These are phyloP conservation scores for Neopipo cinnamomea DNA, from an alignment of 2,113 vertebrate species.

Conservation along the genomic window DNA sequence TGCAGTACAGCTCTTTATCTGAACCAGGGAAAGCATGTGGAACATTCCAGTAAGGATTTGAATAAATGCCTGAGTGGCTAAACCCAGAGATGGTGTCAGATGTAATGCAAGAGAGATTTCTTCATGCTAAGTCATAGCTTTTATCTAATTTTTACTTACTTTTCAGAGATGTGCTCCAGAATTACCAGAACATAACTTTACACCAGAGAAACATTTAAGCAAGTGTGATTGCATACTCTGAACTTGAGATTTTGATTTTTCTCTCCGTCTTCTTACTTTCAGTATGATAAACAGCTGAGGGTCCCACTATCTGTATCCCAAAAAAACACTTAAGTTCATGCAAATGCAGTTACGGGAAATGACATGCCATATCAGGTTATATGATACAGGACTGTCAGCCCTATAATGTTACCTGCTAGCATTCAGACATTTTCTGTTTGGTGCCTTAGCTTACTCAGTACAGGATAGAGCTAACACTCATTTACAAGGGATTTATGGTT, in stretches of 20 bases:
- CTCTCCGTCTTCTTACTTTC: not conserved
- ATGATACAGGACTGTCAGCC: not conserved
- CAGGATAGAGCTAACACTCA: not conserved
- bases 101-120: not conserved
- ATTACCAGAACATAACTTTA: not conserved
- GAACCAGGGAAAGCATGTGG: not conserved
- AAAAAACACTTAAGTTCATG: not conserved
- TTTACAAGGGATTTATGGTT: not conserved
- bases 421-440: not conserved
- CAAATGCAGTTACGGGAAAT: not conserved
- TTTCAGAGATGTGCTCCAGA: not conserved
- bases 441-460: not conserved
- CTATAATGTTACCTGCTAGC: not conserved
- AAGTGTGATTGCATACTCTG: not conserved
- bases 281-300: not conserved
- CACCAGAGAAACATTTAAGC: not conserved
- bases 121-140: not conserved
- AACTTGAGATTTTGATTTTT: not conserved
- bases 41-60: not conserved
- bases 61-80: not conserved
- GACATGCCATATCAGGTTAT: fast-evolving
- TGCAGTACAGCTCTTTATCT: not conserved
- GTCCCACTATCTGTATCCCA: not conserved
- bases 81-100: not conserved
- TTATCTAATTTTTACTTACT: not conserved